Conservation (phyloP, 2,888 invertebrate species). For the Cheilosia urbana region DNA sequence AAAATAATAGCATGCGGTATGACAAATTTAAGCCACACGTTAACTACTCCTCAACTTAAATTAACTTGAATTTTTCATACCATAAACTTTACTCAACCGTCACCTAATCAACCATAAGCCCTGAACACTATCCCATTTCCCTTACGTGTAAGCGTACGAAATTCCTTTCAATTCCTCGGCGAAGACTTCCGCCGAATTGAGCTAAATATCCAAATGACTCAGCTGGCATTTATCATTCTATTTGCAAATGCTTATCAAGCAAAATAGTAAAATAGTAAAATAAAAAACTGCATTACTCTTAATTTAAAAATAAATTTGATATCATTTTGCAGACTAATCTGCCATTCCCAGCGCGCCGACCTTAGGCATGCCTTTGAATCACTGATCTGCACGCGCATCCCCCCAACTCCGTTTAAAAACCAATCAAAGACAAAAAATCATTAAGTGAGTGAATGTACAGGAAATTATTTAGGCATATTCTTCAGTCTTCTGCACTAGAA, state of each 20-base stretch:
- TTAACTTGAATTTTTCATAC: too few species aligned
- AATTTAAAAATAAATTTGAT: slow-evolving; percentile 71
- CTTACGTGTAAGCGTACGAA: too few species aligned
- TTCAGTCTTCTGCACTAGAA: slow-evolving; percentile 47
- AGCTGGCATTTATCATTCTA: slow-evolving; percentile 22
- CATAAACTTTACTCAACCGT: too few species aligned
- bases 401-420: slow-evolving; percentile 37
- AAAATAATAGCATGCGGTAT: too few species aligned
- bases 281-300: slow-evolving; percentile 31
- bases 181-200: neutral
- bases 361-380: slow-evolving; percentile 55
- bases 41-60: too few species aligned
- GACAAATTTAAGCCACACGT: too few species aligned
- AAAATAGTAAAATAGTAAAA: slow-evolving; percentile 17
- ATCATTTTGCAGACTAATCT: slow-evolving; percentile 57
- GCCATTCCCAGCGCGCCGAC: slow-evolving; percentile 31
- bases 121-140: too few species aligned
- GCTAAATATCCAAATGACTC: slow-evolving; percentile 25
- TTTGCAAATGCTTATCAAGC: slow-evolving; percentile 6
- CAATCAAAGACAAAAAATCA: slow-evolving; percentile 56
- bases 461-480: slow-evolving; percentile 71
- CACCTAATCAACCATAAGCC: too few species aligned
- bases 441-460: slow-evolving; percentile 55
- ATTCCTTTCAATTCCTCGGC: too few species aligned
- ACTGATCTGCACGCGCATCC: slow-evolving; percentile 37